Evolutionary conservation across 2,888 invertebrate species (phyloP), one percentile per base, ranked within the genome.

Genomic region (Neuroscelio doddi): DNA sequence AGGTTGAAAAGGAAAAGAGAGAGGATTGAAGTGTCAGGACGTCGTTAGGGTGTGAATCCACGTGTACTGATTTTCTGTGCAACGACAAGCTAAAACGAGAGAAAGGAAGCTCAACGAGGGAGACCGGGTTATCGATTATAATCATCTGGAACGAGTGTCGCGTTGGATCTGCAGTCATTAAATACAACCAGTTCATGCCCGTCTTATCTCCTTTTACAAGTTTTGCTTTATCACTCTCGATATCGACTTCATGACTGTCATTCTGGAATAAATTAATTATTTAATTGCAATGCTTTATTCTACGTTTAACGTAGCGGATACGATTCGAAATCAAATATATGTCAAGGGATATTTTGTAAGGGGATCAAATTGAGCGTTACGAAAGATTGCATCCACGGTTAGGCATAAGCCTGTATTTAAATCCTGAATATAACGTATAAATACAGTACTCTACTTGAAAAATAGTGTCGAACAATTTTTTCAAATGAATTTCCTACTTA

Each of bases 71-170:
- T 61, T 64, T 64, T 55, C 46, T 32, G 16, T 12, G 46, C 46
- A 29, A 46, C 42, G 30, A 24, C 42, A 42, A 44, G 10, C 44
- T 46, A 44, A 34, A 46, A 32, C 24, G 41, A 32, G 41, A n/a
- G 38, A 27, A 45, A 39, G 45, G 34, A 39, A 24, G 34, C 29
- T 29, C 46, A 45, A 32, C 49, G 69, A 50, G 52, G 47, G 55
- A 64, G 73, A 64, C 72, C 66, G 70, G 75, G 71, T 76, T 80
- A 81, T 82, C 81, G 81, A 81, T 81, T 81, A 74, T 75, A 80
- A 80, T 79, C 76, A 80, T 80, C 78, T 74, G 68, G 74, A 68
- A 69, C 73, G 69, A 72, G 69, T 70, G 74, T 71, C 71, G 68
- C 73, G 76, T 67, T 68, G 74, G 66, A 75, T 72, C 72, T 70